phyloP scores from a whole-genome alignment of 2,797 vertebrate genomes.

The Pangasius mekongensis region DNA sequence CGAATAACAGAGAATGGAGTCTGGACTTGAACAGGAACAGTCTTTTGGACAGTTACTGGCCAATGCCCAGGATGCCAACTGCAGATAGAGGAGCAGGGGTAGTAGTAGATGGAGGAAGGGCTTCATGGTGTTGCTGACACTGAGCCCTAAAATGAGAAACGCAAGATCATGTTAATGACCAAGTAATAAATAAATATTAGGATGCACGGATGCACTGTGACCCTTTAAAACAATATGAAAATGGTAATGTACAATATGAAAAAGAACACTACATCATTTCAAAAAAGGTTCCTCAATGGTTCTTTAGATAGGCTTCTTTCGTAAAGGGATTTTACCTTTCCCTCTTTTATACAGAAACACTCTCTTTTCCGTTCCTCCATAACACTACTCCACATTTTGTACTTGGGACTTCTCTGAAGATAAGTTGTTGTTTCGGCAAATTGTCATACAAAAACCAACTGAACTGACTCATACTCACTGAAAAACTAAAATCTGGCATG shows the following conservation, averaged over 20 bases:
- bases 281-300: background rate
- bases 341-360: background rate
- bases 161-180: conserved; percentile 40
- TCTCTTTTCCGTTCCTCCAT: background rate
- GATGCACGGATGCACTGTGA: background rate
- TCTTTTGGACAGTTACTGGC: conserved; percentile 77
- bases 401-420: background rate
- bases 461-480: background rate
- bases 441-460: background rate
- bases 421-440: background rate
- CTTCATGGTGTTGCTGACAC: conserved; percentile 71
- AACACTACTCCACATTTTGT: background rate
- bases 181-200: background rate
- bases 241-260: conserved; percentile 1
- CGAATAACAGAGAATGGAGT: conserved; percentile 82
- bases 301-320: background rate
- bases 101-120: conserved; percentile 62
- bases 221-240: conserved; percentile 36
- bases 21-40: conserved; percentile 82
- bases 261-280: background rate
- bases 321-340: background rate
- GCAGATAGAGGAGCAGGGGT: conserved; percentile 72
- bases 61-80: conserved; percentile 56
- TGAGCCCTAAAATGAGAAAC: conserved; percentile 66
- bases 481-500: background rate